These are phyloP conservation scores for Tetragnatha versicolor DNA, from an alignment of 1,140 invertebrate species.

Conservation along the genomic window DNA sequence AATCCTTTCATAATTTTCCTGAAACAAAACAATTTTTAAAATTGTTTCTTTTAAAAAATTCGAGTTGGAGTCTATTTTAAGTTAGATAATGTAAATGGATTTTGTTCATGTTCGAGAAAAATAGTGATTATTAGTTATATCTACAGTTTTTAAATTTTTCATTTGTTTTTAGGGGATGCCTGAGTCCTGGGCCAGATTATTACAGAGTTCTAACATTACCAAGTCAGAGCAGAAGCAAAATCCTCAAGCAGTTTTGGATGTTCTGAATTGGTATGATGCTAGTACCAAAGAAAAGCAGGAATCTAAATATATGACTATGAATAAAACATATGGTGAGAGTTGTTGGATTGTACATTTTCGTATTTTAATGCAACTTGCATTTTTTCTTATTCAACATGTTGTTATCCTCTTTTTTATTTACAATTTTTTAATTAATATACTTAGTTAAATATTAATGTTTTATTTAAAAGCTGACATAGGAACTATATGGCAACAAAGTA, in stretches of 20 bases:
- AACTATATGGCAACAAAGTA: slow-evolving; percentile 53
- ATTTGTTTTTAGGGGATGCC: slow-evolving; percentile 77
- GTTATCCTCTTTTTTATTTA: background rate
- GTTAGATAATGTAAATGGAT: too few species aligned
- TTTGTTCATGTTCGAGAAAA: too few species aligned
- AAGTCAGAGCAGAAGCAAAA: slow-evolving; percentile 88
- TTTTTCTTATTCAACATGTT: background rate
- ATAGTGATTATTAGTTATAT: too few species aligned
- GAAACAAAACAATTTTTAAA: too few species aligned
- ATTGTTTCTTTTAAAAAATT: too few species aligned
- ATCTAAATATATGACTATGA: slow-evolving; percentile 80
- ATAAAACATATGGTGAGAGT: slow-evolving; percentile 63
- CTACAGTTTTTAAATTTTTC: too few species aligned
- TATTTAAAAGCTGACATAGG: slow-evolving; percentile 53
- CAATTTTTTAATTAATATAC: background rate
- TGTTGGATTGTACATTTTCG: background rate
- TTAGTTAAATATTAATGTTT: slow-evolving; percentile 10
- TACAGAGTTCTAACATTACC: slow-evolving; percentile 83
- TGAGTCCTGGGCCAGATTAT: slow-evolving; percentile 76
- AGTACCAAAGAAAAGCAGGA: slow-evolving; percentile 76
- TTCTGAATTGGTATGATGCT: slow-evolving; percentile 91
- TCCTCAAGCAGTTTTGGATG: slow-evolving; percentile 86
- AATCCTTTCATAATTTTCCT: too few species aligned
- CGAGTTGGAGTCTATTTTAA: too few species aligned
- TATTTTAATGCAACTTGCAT: background rate